A percentile compares a stretch with the other conserved stretches of the same genome.
Conservation (phyloP, 2,888 invertebrate species). For the Stictocephala bisonia region DNA sequence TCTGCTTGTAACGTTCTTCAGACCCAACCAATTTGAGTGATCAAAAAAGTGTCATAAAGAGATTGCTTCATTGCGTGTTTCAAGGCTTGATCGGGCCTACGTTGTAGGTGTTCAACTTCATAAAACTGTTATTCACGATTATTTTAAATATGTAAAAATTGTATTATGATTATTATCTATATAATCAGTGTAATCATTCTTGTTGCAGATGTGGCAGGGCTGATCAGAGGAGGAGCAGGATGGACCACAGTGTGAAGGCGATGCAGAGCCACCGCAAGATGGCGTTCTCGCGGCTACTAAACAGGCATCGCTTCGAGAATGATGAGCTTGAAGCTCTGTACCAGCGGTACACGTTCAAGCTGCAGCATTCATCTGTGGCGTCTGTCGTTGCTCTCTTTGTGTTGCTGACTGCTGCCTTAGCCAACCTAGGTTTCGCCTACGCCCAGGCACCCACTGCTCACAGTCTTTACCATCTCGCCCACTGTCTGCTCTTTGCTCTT, state of each 20-base stretch:
- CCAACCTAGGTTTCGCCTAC: constrained; percentile 79
- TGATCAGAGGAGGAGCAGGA: constrained; percentile 62
- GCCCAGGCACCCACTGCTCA: constrained; percentile 78
- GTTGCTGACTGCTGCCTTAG: constrained; percentile 79
- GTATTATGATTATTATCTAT: too few relatives aligned
- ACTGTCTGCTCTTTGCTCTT: constrained; percentile 72
- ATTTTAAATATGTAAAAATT: too few relatives aligned
- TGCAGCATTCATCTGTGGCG: constrained; percentile 85
- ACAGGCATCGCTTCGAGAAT: constrained; percentile 85
- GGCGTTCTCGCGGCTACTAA: constrained; percentile 74
- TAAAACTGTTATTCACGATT: too few relatives aligned
- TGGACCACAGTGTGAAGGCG: constrained; percentile 94
- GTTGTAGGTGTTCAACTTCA: too few relatives aligned
- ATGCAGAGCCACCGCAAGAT: constrained; percentile 78
- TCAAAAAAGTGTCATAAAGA: too few relatives aligned
- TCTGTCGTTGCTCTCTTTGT: constrained; percentile 84
- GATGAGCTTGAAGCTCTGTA: constrained; percentile 89
- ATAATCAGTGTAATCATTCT: background rate
- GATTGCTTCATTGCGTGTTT: too few relatives aligned
- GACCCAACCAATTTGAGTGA: too few relatives aligned
- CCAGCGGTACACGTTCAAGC: constrained; percentile 88
- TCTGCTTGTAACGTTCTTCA: too few relatives aligned
- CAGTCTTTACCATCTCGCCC: constrained; percentile 73
- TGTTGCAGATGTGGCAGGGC: constrained; percentile 21
- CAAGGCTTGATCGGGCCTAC: too few relatives aligned